Evolutionary conservation across 2,888 invertebrate genomes (phyloP).

Genomic region (Beris chalybata): DNA sequence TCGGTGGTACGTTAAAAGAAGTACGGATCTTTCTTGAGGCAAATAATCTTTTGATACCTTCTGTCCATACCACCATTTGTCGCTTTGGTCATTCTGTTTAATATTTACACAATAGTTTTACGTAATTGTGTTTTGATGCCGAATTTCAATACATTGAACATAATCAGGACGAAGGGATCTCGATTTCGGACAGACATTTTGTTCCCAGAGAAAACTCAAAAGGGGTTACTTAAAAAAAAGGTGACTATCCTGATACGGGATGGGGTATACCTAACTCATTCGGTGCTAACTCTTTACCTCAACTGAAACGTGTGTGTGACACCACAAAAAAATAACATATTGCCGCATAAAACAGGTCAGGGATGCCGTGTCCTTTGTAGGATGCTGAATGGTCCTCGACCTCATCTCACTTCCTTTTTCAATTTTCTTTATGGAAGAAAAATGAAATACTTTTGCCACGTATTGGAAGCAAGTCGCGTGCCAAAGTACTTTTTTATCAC

Average conservation of each 20-base stretch:
- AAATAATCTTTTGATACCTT: constrained; percentile 39
- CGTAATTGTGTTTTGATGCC: constrained; percentile 50
- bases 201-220: constrained; percentile 13
- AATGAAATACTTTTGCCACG: constrained; percentile 23
- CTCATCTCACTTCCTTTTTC: constrained; percentile 25
- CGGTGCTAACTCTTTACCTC: constrained; percentile 6
- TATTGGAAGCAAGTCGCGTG: constrained; percentile 35
- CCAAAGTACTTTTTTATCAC: constrained; percentile 36
- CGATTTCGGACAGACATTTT: not conserved
- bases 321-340: constrained; percentile 10
- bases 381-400: constrained; percentile 37
- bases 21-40: constrained; percentile 5
- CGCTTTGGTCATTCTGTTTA: constrained; percentile 38
- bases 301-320: constrained; percentile 7
- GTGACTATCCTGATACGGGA: constrained; percentile 19
- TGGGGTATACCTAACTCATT: not conserved
- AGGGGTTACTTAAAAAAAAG: not conserved
- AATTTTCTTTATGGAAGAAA: constrained; percentile 1
- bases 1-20: too few species aligned
- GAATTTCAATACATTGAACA: constrained; percentile 32
- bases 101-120: constrained; percentile 52
- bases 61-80: constrained; percentile 34
- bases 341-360: constrained; percentile 3
- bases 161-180: constrained; percentile 32
- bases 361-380: constrained; percentile 11